Conservation (phyloP, 2,888 invertebrate species). For the Mesoligia furuncula region DNA sequence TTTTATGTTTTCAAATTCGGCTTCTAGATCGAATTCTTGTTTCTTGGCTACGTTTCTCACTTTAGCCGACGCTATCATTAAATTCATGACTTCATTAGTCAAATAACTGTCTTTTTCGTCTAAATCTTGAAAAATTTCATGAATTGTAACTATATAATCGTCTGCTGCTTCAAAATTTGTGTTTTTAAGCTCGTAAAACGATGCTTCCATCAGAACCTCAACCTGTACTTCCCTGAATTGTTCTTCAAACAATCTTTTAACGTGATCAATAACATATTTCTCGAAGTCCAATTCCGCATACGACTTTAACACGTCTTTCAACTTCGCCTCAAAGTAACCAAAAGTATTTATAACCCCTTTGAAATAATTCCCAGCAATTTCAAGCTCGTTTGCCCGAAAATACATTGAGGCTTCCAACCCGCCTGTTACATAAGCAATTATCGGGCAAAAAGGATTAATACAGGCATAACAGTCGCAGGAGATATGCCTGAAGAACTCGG, state of each 20-base stretch:
- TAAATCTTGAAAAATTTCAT: constrained; percentile 75
- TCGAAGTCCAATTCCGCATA: constrained; percentile 64
- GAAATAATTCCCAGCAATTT: constrained; percentile 81
- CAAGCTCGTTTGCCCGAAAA: constrained; percentile 76
- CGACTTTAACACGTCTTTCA: constrained; percentile 60
- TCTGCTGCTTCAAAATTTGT: constrained; percentile 72
- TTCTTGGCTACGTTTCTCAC: constrained; percentile 67
- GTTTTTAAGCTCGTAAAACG: constrained; percentile 78
- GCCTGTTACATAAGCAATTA: constrained; percentile 71
- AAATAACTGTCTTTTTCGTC: constrained; percentile 66
- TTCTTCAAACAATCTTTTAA: constrained; percentile 54
- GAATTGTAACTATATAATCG: constrained; percentile 75
- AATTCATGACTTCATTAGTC: constrained; percentile 78
- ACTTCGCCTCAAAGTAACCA: constrained; percentile 66
- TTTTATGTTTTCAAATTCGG: constrained; percentile 74
- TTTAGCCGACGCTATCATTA: constrained; percentile 76
- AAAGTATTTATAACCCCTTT: constrained; percentile 74
- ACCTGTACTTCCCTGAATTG: constrained; percentile 71
- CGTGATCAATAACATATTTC: constrained; percentile 70
- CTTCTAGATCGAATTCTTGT: constrained; percentile 65
- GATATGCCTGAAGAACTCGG: constrained; percentile 75
- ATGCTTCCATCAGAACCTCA: constrained; percentile 76
- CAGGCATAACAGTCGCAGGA: constrained; percentile 79
- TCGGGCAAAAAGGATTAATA: constrained; percentile 64
- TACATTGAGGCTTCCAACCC: constrained; percentile 79